Conservation (phyloP, 2,113 vertebrate species). For the Otocyon megalotis region DNA sequence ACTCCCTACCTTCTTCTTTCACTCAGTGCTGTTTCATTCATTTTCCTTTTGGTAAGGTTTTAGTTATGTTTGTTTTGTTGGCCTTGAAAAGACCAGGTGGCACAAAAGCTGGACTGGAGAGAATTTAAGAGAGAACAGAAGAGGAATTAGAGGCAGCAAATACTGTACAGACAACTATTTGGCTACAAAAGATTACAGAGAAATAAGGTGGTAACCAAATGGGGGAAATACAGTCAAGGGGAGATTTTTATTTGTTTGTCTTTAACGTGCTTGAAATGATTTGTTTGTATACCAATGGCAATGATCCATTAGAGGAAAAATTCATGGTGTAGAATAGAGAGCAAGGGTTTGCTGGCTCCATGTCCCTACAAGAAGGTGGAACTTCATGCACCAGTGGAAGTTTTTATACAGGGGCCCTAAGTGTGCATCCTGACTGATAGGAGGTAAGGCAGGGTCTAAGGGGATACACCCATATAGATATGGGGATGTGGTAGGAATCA, state of each 20-base stretch:
- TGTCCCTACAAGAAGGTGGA: not conserved
- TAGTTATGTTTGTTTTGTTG: conserved; percentile 35
- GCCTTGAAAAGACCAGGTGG: not conserved
- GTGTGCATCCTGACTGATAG: not conserved
- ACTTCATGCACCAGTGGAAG: not conserved
- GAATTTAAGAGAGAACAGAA: not conserved
- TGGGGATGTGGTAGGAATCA: not conserved
- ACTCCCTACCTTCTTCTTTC: not conserved
- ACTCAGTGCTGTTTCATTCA: not conserved
- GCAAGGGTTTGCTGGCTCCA: not conserved
- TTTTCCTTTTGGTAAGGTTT: conserved; percentile 3
- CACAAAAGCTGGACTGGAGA: not conserved
- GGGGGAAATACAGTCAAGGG: not conserved
- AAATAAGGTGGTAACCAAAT: not conserved
- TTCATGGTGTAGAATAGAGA: not conserved
- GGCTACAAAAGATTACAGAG: not conserved
- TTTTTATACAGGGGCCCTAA: not conserved
- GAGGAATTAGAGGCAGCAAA: not conserved
- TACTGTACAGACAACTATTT: not conserved
- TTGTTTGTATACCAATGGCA: not conserved
- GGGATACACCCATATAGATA: accelerated
- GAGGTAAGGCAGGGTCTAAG: not conserved
- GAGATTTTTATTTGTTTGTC: not conserved
- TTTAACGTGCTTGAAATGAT: not conserved
- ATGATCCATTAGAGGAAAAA: not conserved